phyloP scores from a whole-genome alignment of 37 sponge, comb jelly and placozoan genomes.

The Bolinopsis microptera region DNA sequence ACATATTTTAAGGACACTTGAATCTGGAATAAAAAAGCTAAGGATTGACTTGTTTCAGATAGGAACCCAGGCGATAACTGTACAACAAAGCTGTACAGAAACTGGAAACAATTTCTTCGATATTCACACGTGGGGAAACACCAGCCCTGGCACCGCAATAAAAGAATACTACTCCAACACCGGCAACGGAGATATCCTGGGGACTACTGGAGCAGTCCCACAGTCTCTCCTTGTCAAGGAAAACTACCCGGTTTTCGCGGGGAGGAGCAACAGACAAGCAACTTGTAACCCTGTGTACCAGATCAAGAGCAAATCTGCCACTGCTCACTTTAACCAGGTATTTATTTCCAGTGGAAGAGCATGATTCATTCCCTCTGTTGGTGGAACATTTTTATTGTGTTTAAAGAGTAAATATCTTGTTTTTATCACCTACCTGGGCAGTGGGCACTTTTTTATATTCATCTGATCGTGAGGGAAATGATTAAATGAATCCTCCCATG shows the following conservation, averaged over 20 bases:
- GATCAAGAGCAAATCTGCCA: neutral
- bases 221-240: neutral
- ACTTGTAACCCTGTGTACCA: neutral
- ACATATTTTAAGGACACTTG: neutral
- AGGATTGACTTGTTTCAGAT: constrained; percentile 23
- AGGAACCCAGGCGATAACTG: neutral
- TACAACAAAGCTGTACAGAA: neutral
- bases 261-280: neutral
- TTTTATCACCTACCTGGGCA: too few relatives aligned
- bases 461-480: too few relatives aligned
- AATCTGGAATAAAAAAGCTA: too few relatives aligned
- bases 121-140: neutral
- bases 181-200: neutral
- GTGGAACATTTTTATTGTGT: too few relatives aligned
- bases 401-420: too few relatives aligned
- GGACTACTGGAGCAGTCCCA: neutral
- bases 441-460: too few relatives aligned
- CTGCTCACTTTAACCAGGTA: neutral
- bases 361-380: too few relatives aligned
- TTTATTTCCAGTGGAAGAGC: too few relatives aligned
- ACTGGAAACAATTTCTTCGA: neutral
- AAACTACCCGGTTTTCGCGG: neutral
- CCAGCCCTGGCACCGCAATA: neutral
- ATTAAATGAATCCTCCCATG: too few relatives aligned
- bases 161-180: neutral